Base-by-base conservation (phyloP, 2,797 vertebrate genomes). In the Poliocrania exsul region DNA sequence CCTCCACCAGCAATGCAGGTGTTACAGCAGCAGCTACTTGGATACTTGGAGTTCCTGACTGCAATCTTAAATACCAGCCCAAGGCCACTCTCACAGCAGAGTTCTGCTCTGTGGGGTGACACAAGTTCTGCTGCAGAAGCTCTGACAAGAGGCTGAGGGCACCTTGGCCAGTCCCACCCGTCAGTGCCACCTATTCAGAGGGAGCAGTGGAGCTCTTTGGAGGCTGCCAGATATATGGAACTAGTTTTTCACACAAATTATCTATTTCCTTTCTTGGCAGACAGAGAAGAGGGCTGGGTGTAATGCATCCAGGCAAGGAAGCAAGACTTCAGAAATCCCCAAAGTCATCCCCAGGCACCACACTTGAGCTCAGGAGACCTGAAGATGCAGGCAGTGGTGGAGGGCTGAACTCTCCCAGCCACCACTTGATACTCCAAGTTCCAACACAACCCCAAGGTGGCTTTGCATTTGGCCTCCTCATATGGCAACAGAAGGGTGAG, bases 31-130 rank as follows among this genome's bases (percentile, higher is more conserved):
- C 24, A 67, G 74, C 75, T 31, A 5, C 88, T 56, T 0, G 0
- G 46, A 12, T 14, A 58, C 17, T 29, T 4, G 2, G 40, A 57
- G 51, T 4, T 79, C 25, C 86, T 70, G 73, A 37, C 81, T 93
- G 82, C 46, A 80, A 56, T 51, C 83, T 72, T 18, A 74, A 83
- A 87, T 28, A 83, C 47, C 93, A 86, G 66, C 29, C 82, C 87
- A 83, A 94, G 79, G 86, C 87, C 72, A 60, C 17, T 1, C 38
- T 71, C 21, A 1, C 85, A 78, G 74, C 75, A 69, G 77, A 67
- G 77, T 47, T 47, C 46, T 64, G 51, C 57, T 74, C 64, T 28
- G 61, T 18, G 51, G 47, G 51, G 67, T 73, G 66, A 42, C 88
- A 73, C 18, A 7, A 78, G 78, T 35, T 24, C 58, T 82, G 60